Conservation (phyloP, 2,888 invertebrate genomes). For the Aelia acuminata region DNA sequence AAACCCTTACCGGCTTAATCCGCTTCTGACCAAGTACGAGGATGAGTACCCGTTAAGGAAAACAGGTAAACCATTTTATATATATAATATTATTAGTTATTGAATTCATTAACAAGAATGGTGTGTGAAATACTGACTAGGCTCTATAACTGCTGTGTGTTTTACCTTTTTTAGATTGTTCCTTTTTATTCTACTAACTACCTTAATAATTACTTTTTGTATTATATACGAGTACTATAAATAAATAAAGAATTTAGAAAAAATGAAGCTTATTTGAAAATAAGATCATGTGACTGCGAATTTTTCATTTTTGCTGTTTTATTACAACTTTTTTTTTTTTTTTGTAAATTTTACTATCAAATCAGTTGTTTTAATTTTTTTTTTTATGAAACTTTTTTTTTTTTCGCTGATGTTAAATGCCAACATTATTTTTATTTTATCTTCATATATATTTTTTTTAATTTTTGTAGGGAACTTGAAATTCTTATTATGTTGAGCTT, state of each 20-base stretch:
- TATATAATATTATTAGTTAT: too few species aligned
- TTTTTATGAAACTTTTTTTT: neutral
- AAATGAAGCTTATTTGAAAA: neutral
- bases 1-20: constrained; percentile 70
- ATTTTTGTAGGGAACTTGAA: too few species aligned
- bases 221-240: neutral
- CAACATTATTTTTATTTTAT: neutral
- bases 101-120: neutral
- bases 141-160: neutral
- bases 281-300: constrained; percentile 4
- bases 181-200: constrained; percentile 1
- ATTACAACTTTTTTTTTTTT: neutral
- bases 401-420: neutral
- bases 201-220: neutral
- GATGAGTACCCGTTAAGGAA: constrained; percentile 94
- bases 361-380: neutral
- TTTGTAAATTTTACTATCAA: neutral
- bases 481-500: too few species aligned
- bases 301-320: constrained; percentile 53
- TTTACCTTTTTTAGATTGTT: neutral
- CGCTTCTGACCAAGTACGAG: constrained; percentile 73
- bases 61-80: constrained; percentile 80
- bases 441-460: too few species aligned
- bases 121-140: neutral
- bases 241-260: neutral